These are phyloP conservation scores for Thecophora atra DNA, from an alignment of 2,888 invertebrate genomes.

Conservation along the genomic window DNA sequence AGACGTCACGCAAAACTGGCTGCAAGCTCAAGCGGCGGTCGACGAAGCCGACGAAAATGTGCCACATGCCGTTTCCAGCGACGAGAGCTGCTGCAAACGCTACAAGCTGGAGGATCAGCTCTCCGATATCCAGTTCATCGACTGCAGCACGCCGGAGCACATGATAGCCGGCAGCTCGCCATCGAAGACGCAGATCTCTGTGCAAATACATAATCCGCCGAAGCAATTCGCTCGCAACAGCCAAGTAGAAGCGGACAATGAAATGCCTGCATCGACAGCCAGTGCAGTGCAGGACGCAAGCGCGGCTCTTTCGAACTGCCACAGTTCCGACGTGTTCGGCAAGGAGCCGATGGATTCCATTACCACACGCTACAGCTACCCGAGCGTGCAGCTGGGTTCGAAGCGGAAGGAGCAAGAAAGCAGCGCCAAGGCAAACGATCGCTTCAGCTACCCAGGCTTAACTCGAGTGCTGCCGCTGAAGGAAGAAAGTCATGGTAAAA, in stretches of 20 bases:
- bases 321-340: conserved; percentile 46
- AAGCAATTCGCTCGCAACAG: conserved; percentile 53
- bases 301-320: conserved; percentile 38
- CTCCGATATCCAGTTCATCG: conserved; percentile 82
- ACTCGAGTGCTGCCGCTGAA: conserved; percentile 41
- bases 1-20: conserved; percentile 41
- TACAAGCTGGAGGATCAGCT: conserved; percentile 81
- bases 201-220: conserved; percentile 65
- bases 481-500: conserved; percentile 35
- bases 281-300: conserved; percentile 21
- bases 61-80: conserved; percentile 56
- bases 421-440: conserved; percentile 56
- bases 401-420: conserved; percentile 62
- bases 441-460: conserved; percentile 65
- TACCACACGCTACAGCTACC: conserved; percentile 62
- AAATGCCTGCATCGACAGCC: conserved; percentile 26
- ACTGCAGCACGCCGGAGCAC: conserved; percentile 79
- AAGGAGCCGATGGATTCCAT: conserved; percentile 44
- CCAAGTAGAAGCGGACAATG: conserved; percentile 38
- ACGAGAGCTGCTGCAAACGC: conserved; percentile 71
- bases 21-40: conserved; percentile 37
- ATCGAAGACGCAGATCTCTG: conserved; percentile 58
- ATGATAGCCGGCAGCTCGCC: conserved; percentile 51
- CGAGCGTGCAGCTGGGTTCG: conserved; percentile 62
- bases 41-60: conserved; percentile 18